phyloP scores from a whole-genome alignment of 2,797 vertebrate species.

The Anabacerthia variegaticeps region DNA sequence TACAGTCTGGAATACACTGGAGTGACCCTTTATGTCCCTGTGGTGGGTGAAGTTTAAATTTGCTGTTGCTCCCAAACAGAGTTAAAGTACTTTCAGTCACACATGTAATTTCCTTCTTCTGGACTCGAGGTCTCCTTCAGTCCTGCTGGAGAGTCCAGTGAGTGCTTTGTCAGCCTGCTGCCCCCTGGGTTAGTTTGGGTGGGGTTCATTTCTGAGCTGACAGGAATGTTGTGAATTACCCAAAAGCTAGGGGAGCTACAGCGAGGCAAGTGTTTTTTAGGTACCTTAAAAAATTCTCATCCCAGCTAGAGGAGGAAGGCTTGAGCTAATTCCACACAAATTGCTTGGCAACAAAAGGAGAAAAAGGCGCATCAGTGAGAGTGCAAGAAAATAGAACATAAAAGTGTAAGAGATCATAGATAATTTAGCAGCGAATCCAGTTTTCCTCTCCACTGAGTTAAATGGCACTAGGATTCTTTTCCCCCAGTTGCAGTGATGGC shows the following conservation, averaged over 20 bases:
- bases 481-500: background rate
- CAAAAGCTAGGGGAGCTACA: background rate
- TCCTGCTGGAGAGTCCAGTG: background rate
- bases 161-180: background rate
- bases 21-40: background rate
- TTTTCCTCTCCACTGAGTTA: background rate
- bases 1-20: background rate
- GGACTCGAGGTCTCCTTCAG: background rate
- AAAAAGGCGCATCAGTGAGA: accelerated
- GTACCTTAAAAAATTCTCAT: background rate
- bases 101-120: background rate
- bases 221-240: background rate
- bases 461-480: background rate
- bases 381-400: background rate
- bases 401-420: background rate
- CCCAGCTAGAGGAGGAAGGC: background rate
- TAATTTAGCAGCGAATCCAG: background rate
- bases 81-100: background rate
- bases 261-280: background rate
- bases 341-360: background rate
- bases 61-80: background rate
- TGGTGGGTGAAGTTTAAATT: background rate
- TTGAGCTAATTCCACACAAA: background rate
- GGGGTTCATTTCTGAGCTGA: background rate
- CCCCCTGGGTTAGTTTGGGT: accelerated